phyloP scores from a whole-genome alignment of 1,140 invertebrate species.

The Melanaphis sacchari region DNA sequence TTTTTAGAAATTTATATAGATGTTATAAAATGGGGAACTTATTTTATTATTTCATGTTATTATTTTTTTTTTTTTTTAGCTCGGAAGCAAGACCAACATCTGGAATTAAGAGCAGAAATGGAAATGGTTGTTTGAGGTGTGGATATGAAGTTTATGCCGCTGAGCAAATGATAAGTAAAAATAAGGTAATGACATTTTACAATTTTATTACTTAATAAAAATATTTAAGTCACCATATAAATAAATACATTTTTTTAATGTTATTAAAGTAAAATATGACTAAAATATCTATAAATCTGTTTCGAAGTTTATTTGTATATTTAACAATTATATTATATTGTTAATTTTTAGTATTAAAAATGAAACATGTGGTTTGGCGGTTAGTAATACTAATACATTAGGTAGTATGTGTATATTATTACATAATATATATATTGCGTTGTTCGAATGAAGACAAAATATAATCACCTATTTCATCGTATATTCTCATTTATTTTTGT shows the following conservation, averaged over 20 bases:
- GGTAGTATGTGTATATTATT: not conserved
- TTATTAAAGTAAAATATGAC: not conserved
- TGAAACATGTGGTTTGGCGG: not conserved
- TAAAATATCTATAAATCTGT: not conserved
- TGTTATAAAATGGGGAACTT: not conserved
- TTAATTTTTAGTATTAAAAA: not conserved
- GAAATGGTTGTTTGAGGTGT: constrained; percentile 82
- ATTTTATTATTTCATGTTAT: not conserved
- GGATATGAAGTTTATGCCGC: constrained; percentile 90
- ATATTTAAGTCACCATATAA: not conserved
- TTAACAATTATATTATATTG: too few species aligned
- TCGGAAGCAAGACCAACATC: constrained; percentile 68
- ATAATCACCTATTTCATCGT: not conserved
- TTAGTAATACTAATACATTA: too few species aligned
- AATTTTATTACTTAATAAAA: not conserved
- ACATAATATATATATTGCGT: not conserved
- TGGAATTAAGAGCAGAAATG: constrained; percentile 70
- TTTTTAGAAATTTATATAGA: too few species aligned
- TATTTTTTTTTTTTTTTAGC: constrained; percentile 63
- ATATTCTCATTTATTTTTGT: not conserved
- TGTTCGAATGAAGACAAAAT: not conserved
- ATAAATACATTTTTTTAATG: not conserved
- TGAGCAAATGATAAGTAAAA: constrained; percentile 93
- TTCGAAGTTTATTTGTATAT: not conserved
- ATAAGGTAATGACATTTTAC: constrained; percentile 66